Conservation (phyloP, 2,888 invertebrate species). For the Branchipolynoe longqiensis region DNA sequence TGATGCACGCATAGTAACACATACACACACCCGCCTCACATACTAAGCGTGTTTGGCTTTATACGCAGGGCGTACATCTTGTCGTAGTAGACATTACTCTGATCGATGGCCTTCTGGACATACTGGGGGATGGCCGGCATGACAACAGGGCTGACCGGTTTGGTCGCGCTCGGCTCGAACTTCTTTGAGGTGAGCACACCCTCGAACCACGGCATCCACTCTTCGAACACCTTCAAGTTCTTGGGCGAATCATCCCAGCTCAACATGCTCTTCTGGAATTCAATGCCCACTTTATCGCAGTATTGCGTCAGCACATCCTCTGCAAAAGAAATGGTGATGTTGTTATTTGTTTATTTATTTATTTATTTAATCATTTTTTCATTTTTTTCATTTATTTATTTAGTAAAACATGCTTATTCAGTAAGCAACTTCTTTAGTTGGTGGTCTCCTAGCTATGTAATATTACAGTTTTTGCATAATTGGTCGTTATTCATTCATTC, state of each 20-base stretch:
- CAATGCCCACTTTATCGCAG: slow-evolving; percentile 68
- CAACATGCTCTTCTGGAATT: slow-evolving; percentile 69
- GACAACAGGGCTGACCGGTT: slow-evolving; percentile 67
- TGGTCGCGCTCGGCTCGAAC: slow-evolving; percentile 70
- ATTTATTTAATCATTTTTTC: too few relatives aligned
- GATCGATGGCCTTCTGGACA: slow-evolving; percentile 69
- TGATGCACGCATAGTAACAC: too few relatives aligned
- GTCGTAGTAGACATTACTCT: slow-evolving; percentile 68
- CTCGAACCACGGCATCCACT: slow-evolving; percentile 73
- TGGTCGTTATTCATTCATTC: too few relatives aligned
- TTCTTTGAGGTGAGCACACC: slow-evolving; percentile 70
- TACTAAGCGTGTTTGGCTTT: slow-evolving; percentile 64
- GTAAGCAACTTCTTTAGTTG: too few relatives aligned
- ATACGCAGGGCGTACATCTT: slow-evolving; percentile 67
- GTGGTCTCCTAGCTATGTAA: too few relatives aligned
- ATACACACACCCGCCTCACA: neutral
- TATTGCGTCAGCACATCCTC: slow-evolving; percentile 68
- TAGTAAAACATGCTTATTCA: too few relatives aligned
- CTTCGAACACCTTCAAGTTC: slow-evolving; percentile 69
- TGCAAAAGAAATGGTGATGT: too few relatives aligned
- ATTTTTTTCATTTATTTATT: too few relatives aligned
- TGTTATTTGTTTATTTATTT: too few relatives aligned
- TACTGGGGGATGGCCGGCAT: slow-evolving; percentile 69
- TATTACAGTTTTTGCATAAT: too few relatives aligned
- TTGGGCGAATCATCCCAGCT: slow-evolving; percentile 70